Evolutionary conservation across 2,797 vertebrate species (phyloP).

Genomic region (Hydrophis major): DNA sequence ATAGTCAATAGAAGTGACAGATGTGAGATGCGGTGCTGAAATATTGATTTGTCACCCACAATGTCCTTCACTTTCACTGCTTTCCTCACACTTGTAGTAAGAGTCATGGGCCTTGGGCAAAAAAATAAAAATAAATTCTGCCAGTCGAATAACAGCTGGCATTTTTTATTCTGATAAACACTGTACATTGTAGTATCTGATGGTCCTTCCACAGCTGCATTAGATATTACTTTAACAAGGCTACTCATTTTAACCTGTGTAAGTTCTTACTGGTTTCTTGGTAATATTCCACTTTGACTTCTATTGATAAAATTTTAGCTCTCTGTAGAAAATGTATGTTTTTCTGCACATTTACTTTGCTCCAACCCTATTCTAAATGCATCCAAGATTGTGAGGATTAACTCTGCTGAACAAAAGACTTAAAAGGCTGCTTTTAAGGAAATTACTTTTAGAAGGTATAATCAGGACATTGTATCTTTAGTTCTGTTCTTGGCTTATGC

Average conservation of each 20-base stretch:
- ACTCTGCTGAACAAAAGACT: neutral
- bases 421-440: neutral
- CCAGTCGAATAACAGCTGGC: conserved; percentile 1
- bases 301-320: conserved; percentile 4
- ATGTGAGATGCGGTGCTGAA: conserved; percentile 1
- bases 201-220: neutral
- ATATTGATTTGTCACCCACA: conserved; percentile 1
- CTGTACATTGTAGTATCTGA: neutral
- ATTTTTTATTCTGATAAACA: conserved; percentile 14
- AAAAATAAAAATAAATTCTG: neutral
- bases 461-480: neutral
- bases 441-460: conserved; percentile 2
- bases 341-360: neutral
- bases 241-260: neutral
- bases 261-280: conserved; percentile 3
- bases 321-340: neutral
- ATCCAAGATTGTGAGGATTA: neutral
- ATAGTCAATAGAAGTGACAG: neutral
- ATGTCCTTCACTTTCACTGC: neutral
- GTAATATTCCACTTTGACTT: conserved; percentile 12
- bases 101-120: neutral
- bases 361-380: neutral
- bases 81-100: neutral
- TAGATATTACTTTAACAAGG: neutral
- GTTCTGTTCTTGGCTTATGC: neutral